phyloP scores from a whole-genome alignment of 2,113 vertebrate genomes.

The Carlito syrichta region DNA sequence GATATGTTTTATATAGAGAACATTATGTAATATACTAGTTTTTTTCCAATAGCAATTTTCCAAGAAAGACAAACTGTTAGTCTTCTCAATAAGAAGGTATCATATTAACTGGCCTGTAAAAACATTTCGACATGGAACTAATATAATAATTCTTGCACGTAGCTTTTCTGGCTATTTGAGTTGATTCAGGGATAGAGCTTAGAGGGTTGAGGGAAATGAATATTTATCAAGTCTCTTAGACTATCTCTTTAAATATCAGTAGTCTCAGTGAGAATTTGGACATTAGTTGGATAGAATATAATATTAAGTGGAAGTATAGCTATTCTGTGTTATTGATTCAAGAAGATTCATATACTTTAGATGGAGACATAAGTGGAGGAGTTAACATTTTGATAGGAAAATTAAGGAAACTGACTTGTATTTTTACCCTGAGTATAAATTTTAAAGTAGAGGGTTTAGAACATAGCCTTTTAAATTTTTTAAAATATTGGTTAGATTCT shows the following conservation, averaged over 20 bases:
- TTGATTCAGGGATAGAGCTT: conserved; percentile 24
- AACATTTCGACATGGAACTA: not conserved
- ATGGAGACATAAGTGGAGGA: not conserved
- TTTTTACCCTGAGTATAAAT: not conserved
- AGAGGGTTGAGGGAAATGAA: conserved; percentile 27
- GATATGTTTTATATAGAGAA: not conserved
- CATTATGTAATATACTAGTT: not conserved
- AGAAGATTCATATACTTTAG: not conserved
- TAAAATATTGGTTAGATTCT: not conserved
- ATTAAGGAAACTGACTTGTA: conserved; percentile 7
- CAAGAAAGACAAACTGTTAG: not conserved
- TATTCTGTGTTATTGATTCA: conserved; percentile 3
- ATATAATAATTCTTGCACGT: not conserved
- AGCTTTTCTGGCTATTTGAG: conserved; percentile 25
- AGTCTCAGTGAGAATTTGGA: not conserved
- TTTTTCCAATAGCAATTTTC: not conserved
- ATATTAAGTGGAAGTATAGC: not conserved
- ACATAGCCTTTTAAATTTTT: not conserved
- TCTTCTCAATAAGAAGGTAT: conserved; percentile 4
- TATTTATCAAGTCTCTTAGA: conserved; percentile 33
- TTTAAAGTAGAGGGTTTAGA: conserved; percentile 1
- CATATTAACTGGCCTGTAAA: not conserved
- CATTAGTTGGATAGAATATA: not conserved
- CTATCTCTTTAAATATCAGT: conserved; percentile 24
- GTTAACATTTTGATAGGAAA: conserved; percentile 25